phyloP scores from a whole-genome alignment of 2,888 invertebrate genomes.

The Horisme vitalbata region DNA sequence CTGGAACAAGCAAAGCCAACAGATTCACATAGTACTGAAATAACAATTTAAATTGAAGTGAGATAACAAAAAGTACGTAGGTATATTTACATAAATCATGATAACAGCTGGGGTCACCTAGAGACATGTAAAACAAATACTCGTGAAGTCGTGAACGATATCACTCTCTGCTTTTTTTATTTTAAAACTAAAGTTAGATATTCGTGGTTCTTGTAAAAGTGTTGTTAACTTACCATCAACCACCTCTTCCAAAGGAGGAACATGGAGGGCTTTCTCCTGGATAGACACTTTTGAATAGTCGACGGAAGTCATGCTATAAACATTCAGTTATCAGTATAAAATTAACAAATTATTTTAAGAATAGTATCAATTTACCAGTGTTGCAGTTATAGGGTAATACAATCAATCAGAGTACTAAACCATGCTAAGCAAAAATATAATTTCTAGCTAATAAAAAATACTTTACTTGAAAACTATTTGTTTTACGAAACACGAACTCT shows the following conservation, averaged over 20 bases:
- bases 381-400: too few relatives aligned
- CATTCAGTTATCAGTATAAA: too few relatives aligned
- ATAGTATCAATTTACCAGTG: too few relatives aligned
- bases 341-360: too few relatives aligned
- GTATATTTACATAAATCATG: background rate
- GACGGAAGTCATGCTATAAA: constrained; percentile 64
- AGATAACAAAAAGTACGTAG: background rate
- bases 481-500: constrained; percentile 5
- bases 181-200: too few relatives aligned
- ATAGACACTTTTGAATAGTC: constrained; percentile 66
- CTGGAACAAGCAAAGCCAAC: too few relatives aligned
- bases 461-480: constrained; percentile 3
- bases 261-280: constrained; percentile 82
- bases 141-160: background rate
- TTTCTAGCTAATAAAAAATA: background rate
- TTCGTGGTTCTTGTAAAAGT: too few relatives aligned
- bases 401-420: too few relatives aligned
- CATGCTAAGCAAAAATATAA: background rate
- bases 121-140: constrained; percentile 1
- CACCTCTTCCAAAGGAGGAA: constrained; percentile 86
- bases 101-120: background rate
- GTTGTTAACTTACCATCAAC: constrained; percentile 78
- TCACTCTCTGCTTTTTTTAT: background rate
- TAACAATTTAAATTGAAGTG: background rate
- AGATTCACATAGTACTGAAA: too few relatives aligned